Evolutionary conservation across 2,888 invertebrate genomes (phyloP).

Genomic region (Chrysolina oricalcia): DNA sequence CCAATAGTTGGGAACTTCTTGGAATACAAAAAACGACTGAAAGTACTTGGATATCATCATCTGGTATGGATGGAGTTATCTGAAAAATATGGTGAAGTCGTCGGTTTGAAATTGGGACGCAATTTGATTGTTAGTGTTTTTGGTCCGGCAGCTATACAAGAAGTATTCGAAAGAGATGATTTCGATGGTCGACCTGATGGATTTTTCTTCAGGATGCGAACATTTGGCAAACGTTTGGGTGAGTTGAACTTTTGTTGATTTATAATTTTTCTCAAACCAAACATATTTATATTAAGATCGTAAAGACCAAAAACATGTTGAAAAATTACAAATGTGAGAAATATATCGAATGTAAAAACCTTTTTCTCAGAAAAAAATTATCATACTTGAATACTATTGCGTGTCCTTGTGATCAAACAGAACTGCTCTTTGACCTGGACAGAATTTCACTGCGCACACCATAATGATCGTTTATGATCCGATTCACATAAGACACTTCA

Average conservation of each 20-base stretch:
- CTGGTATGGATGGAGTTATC: conserved; percentile 77
- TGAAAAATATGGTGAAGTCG: conserved; percentile 77
- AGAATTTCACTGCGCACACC: no score
- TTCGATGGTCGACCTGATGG: conserved; percentile 83
- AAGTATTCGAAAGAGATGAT: conserved; percentile 77
- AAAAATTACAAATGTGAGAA: no score
- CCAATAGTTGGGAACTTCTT: conserved; percentile 75
- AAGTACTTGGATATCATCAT: conserved; percentile 73
- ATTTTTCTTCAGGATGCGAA: conserved; percentile 79
- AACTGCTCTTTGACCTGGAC: no score
- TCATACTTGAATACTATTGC: no score
- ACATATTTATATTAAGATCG: no score
- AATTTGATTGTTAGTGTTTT: conserved; percentile 78
- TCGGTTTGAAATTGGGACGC: conserved; percentile 79
- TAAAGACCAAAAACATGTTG: no score
- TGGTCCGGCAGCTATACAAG: conserved; percentile 77
- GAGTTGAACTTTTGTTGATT: conserved; percentile 49
- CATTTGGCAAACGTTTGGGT: conserved; percentile 81
- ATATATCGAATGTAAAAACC: no score
- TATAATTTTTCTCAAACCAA: neutral
- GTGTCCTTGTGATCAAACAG: no score
- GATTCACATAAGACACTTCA: no score
- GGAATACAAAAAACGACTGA: conserved; percentile 66
- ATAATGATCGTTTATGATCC: no score
- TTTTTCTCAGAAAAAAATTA: no score